Percentiles rank a stretch among this genome's conserved stretches.
Conservation (phyloP, 2,797 vertebrate genomes). For the Acanthurus leucopareius region DNA sequence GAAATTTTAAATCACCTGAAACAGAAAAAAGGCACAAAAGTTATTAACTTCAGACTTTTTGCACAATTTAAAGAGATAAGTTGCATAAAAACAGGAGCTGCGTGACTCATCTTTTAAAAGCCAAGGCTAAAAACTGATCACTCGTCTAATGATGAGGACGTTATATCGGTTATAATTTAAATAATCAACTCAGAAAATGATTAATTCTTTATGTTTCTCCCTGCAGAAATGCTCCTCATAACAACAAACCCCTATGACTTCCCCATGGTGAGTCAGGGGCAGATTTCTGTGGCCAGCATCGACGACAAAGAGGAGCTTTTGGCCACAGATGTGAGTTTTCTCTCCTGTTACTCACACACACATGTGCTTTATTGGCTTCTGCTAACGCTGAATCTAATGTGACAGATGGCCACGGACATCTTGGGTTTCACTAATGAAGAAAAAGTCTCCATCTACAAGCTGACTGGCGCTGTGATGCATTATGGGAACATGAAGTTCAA, state of each 20-base stretch:
- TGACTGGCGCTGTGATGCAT: conserved; percentile 92
- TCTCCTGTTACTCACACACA: not conserved
- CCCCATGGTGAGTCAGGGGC: conserved; percentile 88
- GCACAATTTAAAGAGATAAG: too few relatives aligned
- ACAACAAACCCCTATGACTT: conserved; percentile 90
- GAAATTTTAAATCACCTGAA: too few relatives aligned
- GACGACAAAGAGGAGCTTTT: conserved; percentile 88
- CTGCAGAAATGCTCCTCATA: conserved; percentile 89
- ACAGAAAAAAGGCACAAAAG: too few relatives aligned
- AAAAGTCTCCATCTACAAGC: conserved; percentile 90
- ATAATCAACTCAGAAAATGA: too few relatives aligned
- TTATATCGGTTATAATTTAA: not conserved
- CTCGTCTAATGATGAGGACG: too few relatives aligned
- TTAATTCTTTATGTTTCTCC: not conserved
- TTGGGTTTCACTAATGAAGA: conserved; percentile 90
- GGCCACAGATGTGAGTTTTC: conserved; percentile 88
- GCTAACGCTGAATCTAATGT: not conserved
- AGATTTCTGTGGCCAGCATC: conserved; percentile 88
- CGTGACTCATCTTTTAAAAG: too few relatives aligned
- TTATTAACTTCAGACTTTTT: too few relatives aligned
- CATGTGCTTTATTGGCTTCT: not conserved
- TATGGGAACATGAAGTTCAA: conserved; percentile 94
- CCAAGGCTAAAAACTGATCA: too few relatives aligned
- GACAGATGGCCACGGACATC: conserved; percentile 89
- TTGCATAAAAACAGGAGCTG: too few relatives aligned